These are phyloP conservation scores for Amphibalanus amphitrite DNA, from an alignment of 1,140 invertebrate genomes.

Conservation along the genomic window DNA sequence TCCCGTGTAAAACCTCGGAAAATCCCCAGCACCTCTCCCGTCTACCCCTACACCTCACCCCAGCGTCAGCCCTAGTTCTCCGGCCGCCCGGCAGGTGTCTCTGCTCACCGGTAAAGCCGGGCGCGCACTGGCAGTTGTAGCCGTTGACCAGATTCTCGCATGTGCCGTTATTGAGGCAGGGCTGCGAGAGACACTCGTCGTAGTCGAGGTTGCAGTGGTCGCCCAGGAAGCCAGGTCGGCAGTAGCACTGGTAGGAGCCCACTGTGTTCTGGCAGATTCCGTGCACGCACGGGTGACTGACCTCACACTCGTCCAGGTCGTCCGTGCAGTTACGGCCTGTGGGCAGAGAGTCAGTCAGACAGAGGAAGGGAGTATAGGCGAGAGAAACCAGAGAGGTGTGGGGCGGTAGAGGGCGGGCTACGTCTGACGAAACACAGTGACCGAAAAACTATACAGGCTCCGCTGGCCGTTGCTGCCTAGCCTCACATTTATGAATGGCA, in stretches of 20 bases:
- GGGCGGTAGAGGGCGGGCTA: too few relatives aligned
- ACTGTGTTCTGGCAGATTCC: constrained; percentile 60
- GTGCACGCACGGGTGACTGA: constrained; percentile 46
- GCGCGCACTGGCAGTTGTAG: constrained; percentile 62
- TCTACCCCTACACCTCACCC: too few relatives aligned
- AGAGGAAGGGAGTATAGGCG: too few relatives aligned
- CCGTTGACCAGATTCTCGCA: constrained; percentile 72
- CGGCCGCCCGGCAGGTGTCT: constrained; percentile 26
- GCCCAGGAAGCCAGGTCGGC: constrained; percentile 63
- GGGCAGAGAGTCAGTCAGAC: too few relatives aligned
- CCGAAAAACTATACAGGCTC: too few relatives aligned
- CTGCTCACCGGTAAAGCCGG: constrained; percentile 50
- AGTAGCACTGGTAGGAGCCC: constrained; percentile 68
- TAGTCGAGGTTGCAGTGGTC: constrained; percentile 65
- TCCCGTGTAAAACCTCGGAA: too few relatives aligned
- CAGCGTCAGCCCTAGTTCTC: too few relatives aligned
- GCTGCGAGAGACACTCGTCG: constrained; percentile 68
- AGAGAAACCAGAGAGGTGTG: too few relatives aligned
- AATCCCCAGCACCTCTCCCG: too few relatives aligned
- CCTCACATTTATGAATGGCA: too few relatives aligned
- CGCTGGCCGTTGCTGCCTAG: too few relatives aligned
- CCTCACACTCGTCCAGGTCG: constrained; percentile 61
- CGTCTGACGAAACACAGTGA: too few relatives aligned
- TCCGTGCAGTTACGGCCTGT: constrained; percentile 45
- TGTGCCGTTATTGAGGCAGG: constrained; percentile 71